These are phyloP conservation scores for Channa striata DNA, from an alignment of 2,797 vertebrate species.

Conservation along the genomic window DNA sequence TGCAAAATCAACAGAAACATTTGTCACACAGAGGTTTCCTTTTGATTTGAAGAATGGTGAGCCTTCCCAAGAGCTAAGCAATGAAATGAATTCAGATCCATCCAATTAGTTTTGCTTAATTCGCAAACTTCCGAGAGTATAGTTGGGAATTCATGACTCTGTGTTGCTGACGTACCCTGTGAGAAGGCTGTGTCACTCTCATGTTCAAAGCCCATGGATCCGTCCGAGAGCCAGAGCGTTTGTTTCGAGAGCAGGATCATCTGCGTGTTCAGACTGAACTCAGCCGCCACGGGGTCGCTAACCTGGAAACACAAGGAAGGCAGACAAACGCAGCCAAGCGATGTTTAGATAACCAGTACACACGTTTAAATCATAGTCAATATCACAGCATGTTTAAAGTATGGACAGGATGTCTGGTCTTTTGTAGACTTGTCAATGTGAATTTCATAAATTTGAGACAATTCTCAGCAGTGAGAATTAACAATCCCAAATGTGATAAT, in stretches of 20 bases:
- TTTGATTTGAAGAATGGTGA: conserved; percentile 12
- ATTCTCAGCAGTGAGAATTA: not conserved
- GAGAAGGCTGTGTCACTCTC: conserved; percentile 93
- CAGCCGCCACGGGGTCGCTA: conserved; percentile 94
- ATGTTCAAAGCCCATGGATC: conserved; percentile 95
- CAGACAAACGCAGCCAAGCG: conserved; percentile 5
- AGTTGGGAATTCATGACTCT: not conserved
- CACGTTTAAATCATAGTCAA: not conserved
- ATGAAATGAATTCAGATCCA: not conserved
- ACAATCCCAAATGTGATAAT: not conserved
- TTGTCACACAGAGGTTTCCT: not conserved
- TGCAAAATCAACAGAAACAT: conserved; percentile 32
- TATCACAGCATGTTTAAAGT: not conserved
- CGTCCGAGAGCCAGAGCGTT: conserved; percentile 93
- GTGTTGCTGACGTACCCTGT: conserved; percentile 83
- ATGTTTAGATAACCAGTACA: not conserved
- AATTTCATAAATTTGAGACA: not conserved
- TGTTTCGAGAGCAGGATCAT: conserved; percentile 94
- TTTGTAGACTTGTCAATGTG: not conserved
- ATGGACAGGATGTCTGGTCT: not conserved
- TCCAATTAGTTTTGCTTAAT: not conserved
- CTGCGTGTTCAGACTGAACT: conserved; percentile 96
- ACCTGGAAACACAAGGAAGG: conserved; percentile 81
- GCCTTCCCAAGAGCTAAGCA: not conserved
- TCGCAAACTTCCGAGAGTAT: not conserved